Conservation (phyloP, 2,113 vertebrate species). For the Labrus mixtus region DNA sequence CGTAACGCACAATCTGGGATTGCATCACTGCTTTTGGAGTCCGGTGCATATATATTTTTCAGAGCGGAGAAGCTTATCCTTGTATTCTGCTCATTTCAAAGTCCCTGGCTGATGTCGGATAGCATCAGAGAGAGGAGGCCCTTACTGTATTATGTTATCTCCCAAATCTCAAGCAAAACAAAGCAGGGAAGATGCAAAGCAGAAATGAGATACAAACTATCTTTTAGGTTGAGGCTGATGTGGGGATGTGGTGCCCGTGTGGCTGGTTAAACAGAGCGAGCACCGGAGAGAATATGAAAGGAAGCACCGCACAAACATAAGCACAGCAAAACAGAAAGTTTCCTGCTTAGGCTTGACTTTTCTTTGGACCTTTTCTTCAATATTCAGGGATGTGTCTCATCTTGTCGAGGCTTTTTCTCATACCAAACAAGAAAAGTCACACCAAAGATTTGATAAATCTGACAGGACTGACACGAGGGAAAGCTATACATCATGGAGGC, state of each 20-base stretch:
- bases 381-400: neutral
- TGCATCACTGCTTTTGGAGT: conserved; percentile 62
- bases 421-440: neutral
- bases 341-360: neutral
- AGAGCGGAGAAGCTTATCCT: conserved; percentile 65
- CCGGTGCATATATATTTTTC: conserved; percentile 54
- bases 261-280: neutral
- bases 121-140: conserved; percentile 31
- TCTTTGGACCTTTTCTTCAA: neutral
- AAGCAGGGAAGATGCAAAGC: neutral
- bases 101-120: conserved; percentile 48
- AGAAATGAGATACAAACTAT: conserved; percentile 34
- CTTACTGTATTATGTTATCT: neutral
- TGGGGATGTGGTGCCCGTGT: conserved; percentile 6
- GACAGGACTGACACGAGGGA: neutral
- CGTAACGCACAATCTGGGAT: conserved; percentile 67
- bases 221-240: neutral
- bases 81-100: conserved; percentile 53
- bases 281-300: neutral
- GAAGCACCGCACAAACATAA: neutral
- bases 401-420: neutral
- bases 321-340: neutral
- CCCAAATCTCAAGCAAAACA: conserved; percentile 13
- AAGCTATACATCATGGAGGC: neutral
- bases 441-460: neutral